These are phyloP conservation scores for Pogonocichla stellata DNA, from an alignment of 2,113 vertebrate species.

Conservation along the genomic window DNA sequence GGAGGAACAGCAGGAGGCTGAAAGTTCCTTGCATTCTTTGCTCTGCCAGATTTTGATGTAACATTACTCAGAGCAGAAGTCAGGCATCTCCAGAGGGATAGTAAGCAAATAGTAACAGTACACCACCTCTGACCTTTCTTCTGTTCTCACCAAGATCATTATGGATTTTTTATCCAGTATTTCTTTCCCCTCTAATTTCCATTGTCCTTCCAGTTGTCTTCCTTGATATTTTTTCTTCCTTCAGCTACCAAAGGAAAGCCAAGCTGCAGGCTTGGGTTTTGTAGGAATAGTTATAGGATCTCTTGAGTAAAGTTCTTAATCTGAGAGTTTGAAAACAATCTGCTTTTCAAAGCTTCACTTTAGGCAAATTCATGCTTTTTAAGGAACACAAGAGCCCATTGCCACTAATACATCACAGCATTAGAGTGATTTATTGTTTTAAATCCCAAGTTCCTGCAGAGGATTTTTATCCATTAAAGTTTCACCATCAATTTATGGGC, in stretches of 20 bases:
- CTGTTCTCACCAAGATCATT: background rate
- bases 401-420: background rate
- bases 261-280: background rate
- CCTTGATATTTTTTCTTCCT: background rate
- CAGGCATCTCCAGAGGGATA: background rate
- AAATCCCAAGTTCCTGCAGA: background rate
- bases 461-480: background rate
- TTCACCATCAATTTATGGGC: too few relatives aligned
- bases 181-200: background rate
- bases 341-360: background rate
- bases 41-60: background rate
- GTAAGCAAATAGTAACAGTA: background rate
- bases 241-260: background rate
- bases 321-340: background rate
- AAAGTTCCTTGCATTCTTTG: background rate
- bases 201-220: background rate
- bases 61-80: background rate
- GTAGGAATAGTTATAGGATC: background rate
- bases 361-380: background rate
- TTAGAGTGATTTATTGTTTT: background rate
- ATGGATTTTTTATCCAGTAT: accelerated
- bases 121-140: accelerated
- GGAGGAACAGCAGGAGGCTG: background rate
- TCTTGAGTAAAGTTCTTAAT: background rate
- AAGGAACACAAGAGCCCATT: accelerated